Conservation (phyloP, 1,140 invertebrate species). For the Drosophila navojoa region DNA sequence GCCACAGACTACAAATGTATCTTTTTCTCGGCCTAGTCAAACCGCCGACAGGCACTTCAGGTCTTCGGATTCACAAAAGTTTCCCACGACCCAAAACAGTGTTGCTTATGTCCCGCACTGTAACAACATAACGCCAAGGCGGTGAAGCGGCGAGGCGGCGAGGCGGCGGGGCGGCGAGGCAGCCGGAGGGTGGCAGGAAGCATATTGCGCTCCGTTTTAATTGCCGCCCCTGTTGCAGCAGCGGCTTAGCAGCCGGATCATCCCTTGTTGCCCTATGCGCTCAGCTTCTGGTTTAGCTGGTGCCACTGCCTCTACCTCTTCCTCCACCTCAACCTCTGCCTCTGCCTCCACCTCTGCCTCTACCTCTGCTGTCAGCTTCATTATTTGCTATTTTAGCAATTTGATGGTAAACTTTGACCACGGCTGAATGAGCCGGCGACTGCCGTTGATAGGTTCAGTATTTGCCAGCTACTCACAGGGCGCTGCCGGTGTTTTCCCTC, state of each 20-base stretch:
- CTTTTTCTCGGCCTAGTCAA: constrained; percentile 55
- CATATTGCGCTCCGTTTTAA: constrained; percentile 66
- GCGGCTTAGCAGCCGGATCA: constrained; percentile 72
- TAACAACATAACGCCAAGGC: constrained; percentile 51
- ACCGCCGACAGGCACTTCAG: constrained; percentile 68
- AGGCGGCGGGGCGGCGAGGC: constrained; percentile 6
- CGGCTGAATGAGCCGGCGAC: constrained; percentile 40
- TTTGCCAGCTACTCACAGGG: constrained; percentile 23
- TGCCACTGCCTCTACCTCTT: background rate
- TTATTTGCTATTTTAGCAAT: constrained; percentile 83
- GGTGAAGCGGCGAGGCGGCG: constrained; percentile 12
- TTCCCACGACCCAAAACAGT: constrained; percentile 70
- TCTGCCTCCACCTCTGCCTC: too few species aligned
- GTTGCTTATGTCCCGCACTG: constrained; percentile 65
- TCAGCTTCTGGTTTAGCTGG: background rate
- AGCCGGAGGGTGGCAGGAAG: constrained; percentile 1
- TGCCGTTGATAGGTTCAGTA: constrained; percentile 54
- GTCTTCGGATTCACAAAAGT: constrained; percentile 36
- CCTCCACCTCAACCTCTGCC: background rate
- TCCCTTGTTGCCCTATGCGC: constrained; percentile 45
- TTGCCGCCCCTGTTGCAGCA: constrained; percentile 63
- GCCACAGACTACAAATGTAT: constrained; percentile 76
- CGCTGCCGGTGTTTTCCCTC: constrained; percentile 34
- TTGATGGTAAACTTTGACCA: constrained; percentile 78
- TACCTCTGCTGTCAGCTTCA: constrained; percentile 66